These are phyloP conservation scores for Alexandromys fortis DNA, from an alignment of 2,113 vertebrate genomes.

Conservation along the genomic window DNA sequence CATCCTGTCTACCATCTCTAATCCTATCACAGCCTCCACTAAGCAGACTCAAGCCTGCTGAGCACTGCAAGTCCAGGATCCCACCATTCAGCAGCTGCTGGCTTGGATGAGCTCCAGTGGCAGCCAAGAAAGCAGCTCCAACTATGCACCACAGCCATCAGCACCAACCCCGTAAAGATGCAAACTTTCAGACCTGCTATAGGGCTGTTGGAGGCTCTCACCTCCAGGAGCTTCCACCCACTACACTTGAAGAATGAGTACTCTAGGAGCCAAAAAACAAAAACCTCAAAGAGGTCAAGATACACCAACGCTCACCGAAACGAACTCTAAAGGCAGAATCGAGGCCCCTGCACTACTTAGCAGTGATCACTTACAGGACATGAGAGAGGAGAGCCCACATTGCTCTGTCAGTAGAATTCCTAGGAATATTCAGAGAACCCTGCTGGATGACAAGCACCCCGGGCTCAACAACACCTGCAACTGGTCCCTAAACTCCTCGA, in stretches of 20 bases:
- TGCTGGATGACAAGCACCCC: neutral
- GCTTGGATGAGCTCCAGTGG: neutral
- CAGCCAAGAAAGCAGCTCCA: neutral
- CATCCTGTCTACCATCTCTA: neutral
- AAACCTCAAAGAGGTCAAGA: neutral
- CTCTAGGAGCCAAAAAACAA: neutral
- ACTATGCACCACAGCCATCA: neutral
- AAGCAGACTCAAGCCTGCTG: neutral
- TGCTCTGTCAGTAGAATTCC: neutral
- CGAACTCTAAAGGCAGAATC: neutral
- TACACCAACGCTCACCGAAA: neutral
- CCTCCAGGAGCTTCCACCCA: neutral
- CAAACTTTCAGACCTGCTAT: neutral
- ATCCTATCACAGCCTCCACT: neutral
- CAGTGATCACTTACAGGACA: too few relatives aligned
- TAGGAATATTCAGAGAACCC: neutral
- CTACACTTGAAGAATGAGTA: neutral
- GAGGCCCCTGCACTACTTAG: neutral
- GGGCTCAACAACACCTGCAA: neutral
- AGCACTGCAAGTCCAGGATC: neutral
- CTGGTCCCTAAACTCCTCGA: neutral
- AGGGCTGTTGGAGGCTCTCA: too few relatives aligned
- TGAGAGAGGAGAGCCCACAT: neutral
- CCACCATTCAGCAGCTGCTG: neutral
- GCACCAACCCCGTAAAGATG: neutral